These are phyloP conservation scores for Molossus molossus DNA, from an alignment of 2,797 vertebrate genomes.

Conservation along the genomic window DNA sequence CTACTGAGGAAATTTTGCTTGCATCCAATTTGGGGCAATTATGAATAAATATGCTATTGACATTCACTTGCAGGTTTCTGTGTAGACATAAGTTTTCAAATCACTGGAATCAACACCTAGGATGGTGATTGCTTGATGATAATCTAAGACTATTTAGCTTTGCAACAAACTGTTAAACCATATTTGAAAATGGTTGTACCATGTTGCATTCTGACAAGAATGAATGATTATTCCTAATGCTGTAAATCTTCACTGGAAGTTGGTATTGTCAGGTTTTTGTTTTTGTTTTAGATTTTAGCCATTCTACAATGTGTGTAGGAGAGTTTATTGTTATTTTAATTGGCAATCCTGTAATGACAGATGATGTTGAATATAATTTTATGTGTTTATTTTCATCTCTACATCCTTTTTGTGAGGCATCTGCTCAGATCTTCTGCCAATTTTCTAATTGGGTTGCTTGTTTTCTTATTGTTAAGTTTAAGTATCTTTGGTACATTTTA, in stretches of 20 bases:
- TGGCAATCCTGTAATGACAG: neutral
- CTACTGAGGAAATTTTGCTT: neutral
- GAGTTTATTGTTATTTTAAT: neutral
- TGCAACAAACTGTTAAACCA: neutral
- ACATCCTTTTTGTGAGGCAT: neutral
- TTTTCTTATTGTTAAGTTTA: neutral
- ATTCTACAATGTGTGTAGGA: neutral
- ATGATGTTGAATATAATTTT: neutral
- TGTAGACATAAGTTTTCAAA: neutral
- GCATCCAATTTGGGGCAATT: neutral
- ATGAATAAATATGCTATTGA: neutral
- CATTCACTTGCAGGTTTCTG: neutral
- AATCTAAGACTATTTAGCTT: neutral
- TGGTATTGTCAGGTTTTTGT: neutral
- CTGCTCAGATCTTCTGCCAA: neutral
- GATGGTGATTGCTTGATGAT: neutral
- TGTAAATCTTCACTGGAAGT: neutral
- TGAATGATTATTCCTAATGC: neutral
- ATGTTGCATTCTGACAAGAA: neutral
- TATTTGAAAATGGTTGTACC: neutral
- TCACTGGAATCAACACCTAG: neutral
- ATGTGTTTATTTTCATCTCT: neutral
- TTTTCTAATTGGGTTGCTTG: neutral
- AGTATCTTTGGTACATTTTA: neutral
- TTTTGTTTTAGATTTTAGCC: neutral